phyloP scores from a whole-genome alignment of 2,113 vertebrate species.

The Lagopus muta region DNA sequence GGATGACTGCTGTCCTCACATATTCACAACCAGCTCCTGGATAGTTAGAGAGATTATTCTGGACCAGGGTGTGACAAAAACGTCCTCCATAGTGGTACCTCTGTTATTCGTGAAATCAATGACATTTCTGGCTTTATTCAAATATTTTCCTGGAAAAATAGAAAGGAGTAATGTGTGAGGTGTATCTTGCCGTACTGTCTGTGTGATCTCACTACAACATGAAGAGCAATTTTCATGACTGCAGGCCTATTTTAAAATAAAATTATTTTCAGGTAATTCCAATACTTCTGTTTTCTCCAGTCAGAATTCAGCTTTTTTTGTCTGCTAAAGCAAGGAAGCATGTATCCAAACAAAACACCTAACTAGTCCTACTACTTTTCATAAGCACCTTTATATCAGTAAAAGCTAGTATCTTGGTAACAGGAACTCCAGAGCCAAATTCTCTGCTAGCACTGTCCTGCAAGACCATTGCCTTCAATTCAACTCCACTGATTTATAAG shows the following conservation, averaged over 20 bases:
- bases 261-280: not conserved
- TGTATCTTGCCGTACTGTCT: not conserved
- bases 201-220: not conserved
- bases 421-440: constrained; percentile 28
- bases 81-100: not conserved
- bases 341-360: not conserved
- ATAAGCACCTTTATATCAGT: not conserved
- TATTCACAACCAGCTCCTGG: not conserved
- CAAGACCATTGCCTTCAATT: constrained; percentile 3
- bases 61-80: not conserved
- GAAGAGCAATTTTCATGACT: constrained; percentile 11
- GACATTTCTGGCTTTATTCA: constrained; percentile 16
- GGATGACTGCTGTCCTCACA: not conserved
- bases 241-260: not conserved
- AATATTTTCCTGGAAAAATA: not conserved
- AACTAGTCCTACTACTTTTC: not conserved
- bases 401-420: constrained; percentile 39
- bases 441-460: not conserved
- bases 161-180: not conserved
- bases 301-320: not conserved
- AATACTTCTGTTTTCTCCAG: not conserved
- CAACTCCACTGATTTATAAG: constrained; percentile 51
- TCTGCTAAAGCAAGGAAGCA: not conserved
- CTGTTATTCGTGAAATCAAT: constrained; percentile 2
- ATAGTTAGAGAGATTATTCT: not conserved